Percentiles rank a stretch among this genome's conserved stretches.
Evolutionary conservation across 1,140 invertebrate genomes (phyloP).

Genomic region (Euglossa dilemma): DNA sequence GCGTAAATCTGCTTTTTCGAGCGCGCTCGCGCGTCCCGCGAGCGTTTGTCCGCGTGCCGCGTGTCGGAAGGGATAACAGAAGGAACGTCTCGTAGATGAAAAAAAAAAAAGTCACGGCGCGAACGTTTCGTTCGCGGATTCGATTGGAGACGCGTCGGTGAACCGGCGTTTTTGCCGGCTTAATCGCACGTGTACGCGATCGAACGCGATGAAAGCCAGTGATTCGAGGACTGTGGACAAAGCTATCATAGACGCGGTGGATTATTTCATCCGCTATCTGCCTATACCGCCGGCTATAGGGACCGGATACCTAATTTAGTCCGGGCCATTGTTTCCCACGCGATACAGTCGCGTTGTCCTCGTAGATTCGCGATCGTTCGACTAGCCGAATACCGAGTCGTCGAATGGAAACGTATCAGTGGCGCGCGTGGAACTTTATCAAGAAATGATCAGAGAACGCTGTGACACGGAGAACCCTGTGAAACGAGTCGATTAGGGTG

Average conservation of each 20-base stretch:
- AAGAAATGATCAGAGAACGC: not conserved
- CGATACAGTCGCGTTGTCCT: not conserved
- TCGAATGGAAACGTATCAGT: not conserved
- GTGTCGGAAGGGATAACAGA: not conserved
- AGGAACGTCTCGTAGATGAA: not conserved
- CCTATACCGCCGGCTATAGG: not conserved
- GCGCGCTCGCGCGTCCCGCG: not conserved
- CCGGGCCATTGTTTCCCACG: not conserved
- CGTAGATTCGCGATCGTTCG: not conserved
- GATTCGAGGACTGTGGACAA: not conserved
- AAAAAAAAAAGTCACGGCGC: not conserved
- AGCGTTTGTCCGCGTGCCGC: not conserved
- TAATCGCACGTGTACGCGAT: not conserved
- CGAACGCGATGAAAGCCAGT: not conserved
- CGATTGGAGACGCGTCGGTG: not conserved
- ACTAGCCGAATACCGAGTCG: not conserved
- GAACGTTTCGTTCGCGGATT: not conserved
- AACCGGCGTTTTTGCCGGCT: not conserved
- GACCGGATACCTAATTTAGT: constrained; percentile 8
- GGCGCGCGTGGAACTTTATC: not conserved
- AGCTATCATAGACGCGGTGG: not conserved
- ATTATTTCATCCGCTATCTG: constrained; percentile 2
- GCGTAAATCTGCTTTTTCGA: not conserved
- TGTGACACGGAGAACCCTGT: not conserved
- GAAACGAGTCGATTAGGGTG: constrained; percentile 13